phyloP scores from a whole-genome alignment of 2,113 vertebrate genomes.

The Entomyzon cyanotis region DNA sequence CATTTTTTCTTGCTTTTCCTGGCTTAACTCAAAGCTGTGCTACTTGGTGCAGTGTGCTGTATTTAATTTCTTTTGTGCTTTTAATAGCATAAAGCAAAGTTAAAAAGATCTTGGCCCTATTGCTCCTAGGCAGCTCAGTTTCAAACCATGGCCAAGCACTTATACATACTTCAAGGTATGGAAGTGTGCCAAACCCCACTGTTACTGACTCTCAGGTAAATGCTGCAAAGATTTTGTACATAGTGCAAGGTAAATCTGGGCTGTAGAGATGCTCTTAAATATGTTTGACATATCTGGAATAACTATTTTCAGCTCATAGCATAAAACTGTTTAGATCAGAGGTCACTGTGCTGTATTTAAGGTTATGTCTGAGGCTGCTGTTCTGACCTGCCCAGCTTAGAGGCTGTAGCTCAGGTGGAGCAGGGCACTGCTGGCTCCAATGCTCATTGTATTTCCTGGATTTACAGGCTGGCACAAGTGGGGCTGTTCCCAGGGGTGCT shows the following conservation, averaged over 20 bases:
- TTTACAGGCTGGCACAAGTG: background rate
- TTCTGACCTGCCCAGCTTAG: background rate
- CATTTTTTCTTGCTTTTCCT: conserved; percentile 16
- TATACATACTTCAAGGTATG: conserved; percentile 1
- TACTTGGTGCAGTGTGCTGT: conserved; percentile 15
- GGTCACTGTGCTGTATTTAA: background rate
- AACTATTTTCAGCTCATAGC: background rate
- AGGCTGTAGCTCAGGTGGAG: background rate
- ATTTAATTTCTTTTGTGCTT: conserved; percentile 63
- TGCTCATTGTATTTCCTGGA: background rate
- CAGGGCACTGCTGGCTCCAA: background rate
- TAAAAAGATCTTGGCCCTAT: conserved; percentile 39
- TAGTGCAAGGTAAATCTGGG: background rate
- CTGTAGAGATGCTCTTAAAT: conserved; percentile 22
- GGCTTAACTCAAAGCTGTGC: conserved; percentile 17
- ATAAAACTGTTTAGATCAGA: background rate
- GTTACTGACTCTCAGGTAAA: background rate
- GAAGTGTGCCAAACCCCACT: conserved; percentile 17
- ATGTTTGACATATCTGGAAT: conserved; percentile 12
- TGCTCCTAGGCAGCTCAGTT: conserved; percentile 48
- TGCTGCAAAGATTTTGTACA: background rate
- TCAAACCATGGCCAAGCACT: background rate
- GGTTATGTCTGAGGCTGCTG: background rate
- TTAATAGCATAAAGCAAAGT: conserved; percentile 50
- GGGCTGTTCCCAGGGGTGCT: background rate